A percentile compares a stretch with the other conserved stretches of the same genome.
Evolutionary conservation across 2,797 vertebrate genomes (phyloP).

Genomic region (Mormyrus proboscirostris): DNA sequence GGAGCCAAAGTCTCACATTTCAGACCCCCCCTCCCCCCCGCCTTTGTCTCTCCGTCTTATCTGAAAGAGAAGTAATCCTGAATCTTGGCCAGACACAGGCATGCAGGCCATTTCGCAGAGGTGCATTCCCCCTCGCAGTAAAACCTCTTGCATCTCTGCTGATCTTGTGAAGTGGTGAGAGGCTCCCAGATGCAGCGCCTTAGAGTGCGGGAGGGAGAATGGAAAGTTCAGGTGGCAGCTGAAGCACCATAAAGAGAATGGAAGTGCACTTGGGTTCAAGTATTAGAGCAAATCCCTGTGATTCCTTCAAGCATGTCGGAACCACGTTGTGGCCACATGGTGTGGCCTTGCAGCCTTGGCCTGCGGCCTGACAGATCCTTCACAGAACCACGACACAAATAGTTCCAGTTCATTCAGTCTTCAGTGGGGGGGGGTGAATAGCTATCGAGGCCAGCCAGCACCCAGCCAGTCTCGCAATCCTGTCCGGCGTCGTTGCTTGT

Average conservation of each 20-base stretch:
- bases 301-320: slow-evolving; percentile 40
- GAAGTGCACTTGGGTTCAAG: slow-evolving; percentile 35
- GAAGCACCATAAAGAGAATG: slow-evolving; percentile 32
- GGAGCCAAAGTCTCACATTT: slow-evolving; percentile 37
- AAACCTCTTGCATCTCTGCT: slow-evolving; percentile 48
- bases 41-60: slow-evolving; percentile 54
- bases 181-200: slow-evolving; percentile 50
- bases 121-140: slow-evolving; percentile 50
- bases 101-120: slow-evolving; percentile 50
- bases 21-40: slow-evolving; percentile 41
- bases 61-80: slow-evolving; percentile 60
- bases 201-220: slow-evolving; percentile 13
- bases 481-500: background rate
- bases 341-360: slow-evolving; percentile 48
- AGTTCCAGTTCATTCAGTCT: slow-evolving; percentile 40
- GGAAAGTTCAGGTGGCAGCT: slow-evolving; percentile 26
- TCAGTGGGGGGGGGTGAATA: slow-evolving; percentile 7
- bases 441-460: background rate
- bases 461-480: background rate
- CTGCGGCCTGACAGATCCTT: slow-evolving; percentile 39
- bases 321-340: slow-evolving; percentile 27
- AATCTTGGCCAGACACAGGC: slow-evolving; percentile 62
- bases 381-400: slow-evolving; percentile 38
- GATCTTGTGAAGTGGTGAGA: slow-evolving; percentile 46
- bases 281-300: slow-evolving; percentile 44